Conservation (phyloP, 1,140 invertebrate species). For the Chymomyza costata region DNA sequence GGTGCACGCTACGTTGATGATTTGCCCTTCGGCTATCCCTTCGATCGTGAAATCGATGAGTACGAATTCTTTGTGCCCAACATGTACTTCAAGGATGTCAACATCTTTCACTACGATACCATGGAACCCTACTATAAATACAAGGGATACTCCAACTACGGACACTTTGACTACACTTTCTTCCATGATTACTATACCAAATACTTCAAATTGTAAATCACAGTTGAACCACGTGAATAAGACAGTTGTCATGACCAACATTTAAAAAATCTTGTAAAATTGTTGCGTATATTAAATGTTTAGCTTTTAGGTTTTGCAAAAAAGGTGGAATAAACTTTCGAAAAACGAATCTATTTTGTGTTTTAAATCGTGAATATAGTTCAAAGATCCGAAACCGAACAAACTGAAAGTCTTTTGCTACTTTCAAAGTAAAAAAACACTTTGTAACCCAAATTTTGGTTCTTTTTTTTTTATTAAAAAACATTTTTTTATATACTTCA, state of each 20-base stretch:
- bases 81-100: slow-evolving; percentile 73
- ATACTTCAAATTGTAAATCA: slow-evolving; percentile 45
- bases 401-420: too few relatives aligned
- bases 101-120: slow-evolving; percentile 56
- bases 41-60: slow-evolving; percentile 75
- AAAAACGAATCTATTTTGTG: too few relatives aligned
- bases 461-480: too few relatives aligned
- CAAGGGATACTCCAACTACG: slow-evolving; percentile 56
- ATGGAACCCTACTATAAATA: slow-evolving; percentile 57
- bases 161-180: slow-evolving; percentile 59
- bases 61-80: slow-evolving; percentile 74
- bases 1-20: slow-evolving; percentile 55
- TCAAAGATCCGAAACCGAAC: too few relatives aligned
- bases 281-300: slow-evolving; percentile 8
- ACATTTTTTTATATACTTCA: too few relatives aligned
- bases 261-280: slow-evolving; percentile 21
- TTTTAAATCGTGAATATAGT: too few relatives aligned
- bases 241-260: slow-evolving; percentile 5
- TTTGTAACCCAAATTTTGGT: too few relatives aligned
- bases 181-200: slow-evolving; percentile 62
- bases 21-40: slow-evolving; percentile 75
- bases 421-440: too few relatives aligned
- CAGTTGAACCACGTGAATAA: background rate
- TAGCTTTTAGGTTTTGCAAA: background rate
- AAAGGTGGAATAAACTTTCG: too few relatives aligned